Base-by-base conservation (phyloP, 2,113 vertebrate genomes). In the Miniopterus natalensis region DNA sequence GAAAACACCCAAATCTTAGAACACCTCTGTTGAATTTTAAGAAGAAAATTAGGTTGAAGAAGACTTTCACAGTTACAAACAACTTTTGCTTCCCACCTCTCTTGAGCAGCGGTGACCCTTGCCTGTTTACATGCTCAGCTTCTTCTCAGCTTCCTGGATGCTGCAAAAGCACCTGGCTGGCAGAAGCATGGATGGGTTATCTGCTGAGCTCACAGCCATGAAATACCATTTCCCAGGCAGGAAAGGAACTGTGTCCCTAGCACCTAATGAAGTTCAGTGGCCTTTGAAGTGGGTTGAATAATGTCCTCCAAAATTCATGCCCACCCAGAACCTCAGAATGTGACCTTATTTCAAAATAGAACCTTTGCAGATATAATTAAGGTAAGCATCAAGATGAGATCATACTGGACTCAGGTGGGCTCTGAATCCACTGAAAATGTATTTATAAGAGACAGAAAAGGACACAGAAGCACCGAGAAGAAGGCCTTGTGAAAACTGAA, bases 281-380 rank as follows among this genome's bases (percentile, higher is more conserved):
- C 55, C 53, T 88, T 92, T n/a, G 25, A 66, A 78, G 15, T n/a
- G 5, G 11, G 25, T 51, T 74, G 29, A 90, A 57, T 51, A 65
- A 31, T 31, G 49, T 57, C 65, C 21, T 11, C 36, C 55, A 0
- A 78, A 89, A 71, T 78, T n/a, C 45, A 55, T 40, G 45, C 31
- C 79, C 36, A 84, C 51, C 53, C 45, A 78, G 36, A 78, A 27
- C 53, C 45, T 89, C 47, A 53, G 47, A 61, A 78, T 61, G 9
- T 42, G 66, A 83, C 14, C 59, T 49, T 81, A 74, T 87, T 81
- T 87, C 51, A 40, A 95, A 88, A 74, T 63, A 85, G 21, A 45
- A 4, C 80, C 29, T 53, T 55, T 29, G 66, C 45, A 73, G 21
- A 86, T 86, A 73, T 31, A 71, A 94, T 29, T 42, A 85, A 31